A percentile compares a stretch with the other conserved stretches of the same genome.
Conservation (phyloP, 2,797 vertebrate species). For the Chaetodon trifasciatus region DNA sequence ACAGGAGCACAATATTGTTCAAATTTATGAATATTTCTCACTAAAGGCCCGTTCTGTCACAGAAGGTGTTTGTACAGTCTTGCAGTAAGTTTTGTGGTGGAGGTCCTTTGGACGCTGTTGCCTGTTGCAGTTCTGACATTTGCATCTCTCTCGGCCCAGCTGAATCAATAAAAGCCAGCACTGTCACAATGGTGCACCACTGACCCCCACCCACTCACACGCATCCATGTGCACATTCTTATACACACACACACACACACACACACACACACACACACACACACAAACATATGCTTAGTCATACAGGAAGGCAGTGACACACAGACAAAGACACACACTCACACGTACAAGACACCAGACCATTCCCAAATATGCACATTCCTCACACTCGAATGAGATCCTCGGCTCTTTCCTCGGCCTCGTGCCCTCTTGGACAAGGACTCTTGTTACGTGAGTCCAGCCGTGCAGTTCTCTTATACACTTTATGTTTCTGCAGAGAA, state of each 20-base stretch:
- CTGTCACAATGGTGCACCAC: conserved; percentile 67
- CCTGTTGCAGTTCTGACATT: conserved; percentile 49
- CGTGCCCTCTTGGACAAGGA: conserved; percentile 59
- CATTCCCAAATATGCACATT: conserved; percentile 77
- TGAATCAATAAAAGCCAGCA: conserved; percentile 77
- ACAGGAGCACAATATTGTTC: background rate
- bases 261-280: conserved; percentile 48
- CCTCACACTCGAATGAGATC: conserved; percentile 77
- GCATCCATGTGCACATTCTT: conserved; percentile 10
- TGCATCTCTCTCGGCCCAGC: conserved; percentile 60
- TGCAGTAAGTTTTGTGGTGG: conserved; percentile 39
- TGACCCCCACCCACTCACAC: conserved; percentile 53
- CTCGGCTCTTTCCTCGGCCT: conserved; percentile 59
- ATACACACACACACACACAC: conserved; percentile 60
- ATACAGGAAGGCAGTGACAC: conserved; percentile 59
- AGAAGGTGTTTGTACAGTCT: conserved; percentile 25
- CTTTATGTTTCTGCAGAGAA: conserved; percentile 48
- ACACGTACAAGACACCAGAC: conserved; percentile 77
- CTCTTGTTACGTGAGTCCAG: conserved; percentile 45
- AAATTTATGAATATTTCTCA: conserved; percentile 6
- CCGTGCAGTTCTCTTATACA: conserved; percentile 31
- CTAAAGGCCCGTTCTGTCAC: conserved; percentile 19
- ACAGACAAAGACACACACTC: conserved; percentile 67
- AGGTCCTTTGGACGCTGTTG: conserved; percentile 40
- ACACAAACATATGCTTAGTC: conserved; percentile 67